Conservation (phyloP, 2,113 vertebrate species). For the Ifrita kowaldi region DNA sequence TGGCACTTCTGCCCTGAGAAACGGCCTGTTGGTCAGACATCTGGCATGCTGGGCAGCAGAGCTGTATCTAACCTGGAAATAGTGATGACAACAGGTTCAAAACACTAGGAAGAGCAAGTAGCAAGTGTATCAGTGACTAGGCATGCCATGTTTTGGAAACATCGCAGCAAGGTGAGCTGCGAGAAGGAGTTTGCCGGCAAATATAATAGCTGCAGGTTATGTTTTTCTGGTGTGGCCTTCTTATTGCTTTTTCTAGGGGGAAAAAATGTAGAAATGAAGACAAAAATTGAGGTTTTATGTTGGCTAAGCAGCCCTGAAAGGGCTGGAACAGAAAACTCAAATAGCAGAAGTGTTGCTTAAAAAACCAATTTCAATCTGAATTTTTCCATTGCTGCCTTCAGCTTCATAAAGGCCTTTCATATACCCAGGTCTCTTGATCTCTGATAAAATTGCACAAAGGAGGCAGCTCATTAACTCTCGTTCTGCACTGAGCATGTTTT, state of each 20-base stretch:
- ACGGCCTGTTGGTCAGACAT: background rate
- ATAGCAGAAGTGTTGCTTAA: background rate
- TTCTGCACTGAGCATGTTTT: slow-evolving; percentile 21
- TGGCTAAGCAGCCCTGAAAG: background rate
- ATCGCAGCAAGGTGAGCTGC: background rate
- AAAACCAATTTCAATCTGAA: background rate
- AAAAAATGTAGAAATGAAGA: background rate
- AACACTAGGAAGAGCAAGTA: background rate
- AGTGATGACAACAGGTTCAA: background rate
- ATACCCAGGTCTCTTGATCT: background rate
- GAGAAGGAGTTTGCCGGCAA: background rate
- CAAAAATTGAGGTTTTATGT: background rate
- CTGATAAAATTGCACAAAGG: slow-evolving; percentile 21
- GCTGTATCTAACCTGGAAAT: background rate
- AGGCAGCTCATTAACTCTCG: background rate
- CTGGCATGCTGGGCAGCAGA: background rate
- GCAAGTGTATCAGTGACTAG: background rate
- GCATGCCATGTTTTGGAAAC: background rate
- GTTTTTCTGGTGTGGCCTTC: background rate
- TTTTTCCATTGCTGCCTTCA: background rate
- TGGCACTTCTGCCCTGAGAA: background rate
- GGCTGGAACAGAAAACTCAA: background rate
- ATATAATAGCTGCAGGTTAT: background rate
- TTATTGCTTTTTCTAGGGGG: background rate
- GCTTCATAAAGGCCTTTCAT: background rate